Percentiles rank a stretch among this genome's conserved stretches.
Evolutionary conservation across 2,797 vertebrate genomes (phyloP).

Genomic region (Acipenser oxyrinchus): DNA sequence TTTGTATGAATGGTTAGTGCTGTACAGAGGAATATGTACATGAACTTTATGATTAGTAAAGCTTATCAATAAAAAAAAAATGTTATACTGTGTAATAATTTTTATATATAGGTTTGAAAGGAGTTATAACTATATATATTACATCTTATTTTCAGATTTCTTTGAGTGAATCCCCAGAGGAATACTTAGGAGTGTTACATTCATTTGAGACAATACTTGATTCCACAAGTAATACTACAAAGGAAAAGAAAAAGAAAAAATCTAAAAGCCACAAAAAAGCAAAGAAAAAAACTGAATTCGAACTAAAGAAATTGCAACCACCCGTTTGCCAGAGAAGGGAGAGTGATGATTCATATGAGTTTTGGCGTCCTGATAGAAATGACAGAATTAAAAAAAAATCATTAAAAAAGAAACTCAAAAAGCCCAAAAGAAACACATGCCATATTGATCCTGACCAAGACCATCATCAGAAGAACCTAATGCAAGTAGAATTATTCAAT

Average conservation of each 20-base stretch:
- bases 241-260: constrained; percentile 33
- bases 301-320: too few relatives aligned
- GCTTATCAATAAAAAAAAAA: too few relatives aligned
- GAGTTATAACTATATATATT: neutral
- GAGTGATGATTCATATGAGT: too few relatives aligned
- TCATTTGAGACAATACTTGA: neutral
- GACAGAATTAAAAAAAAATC: too few relatives aligned
- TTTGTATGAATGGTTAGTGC: too few relatives aligned
- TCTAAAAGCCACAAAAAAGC: constrained; percentile 15
- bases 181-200: neutral
- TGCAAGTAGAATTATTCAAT: constrained; percentile 23
- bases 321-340: too few relatives aligned
- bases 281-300: neutral
- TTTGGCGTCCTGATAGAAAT: too few relatives aligned
- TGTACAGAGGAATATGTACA: too few relatives aligned
- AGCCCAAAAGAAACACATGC: constrained; percentile 13
- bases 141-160: constrained; percentile 3
- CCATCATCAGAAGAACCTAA: constrained; percentile 25
- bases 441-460: neutral
- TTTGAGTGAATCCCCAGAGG: neutral
- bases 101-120: too few relatives aligned
- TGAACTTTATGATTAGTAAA: too few relatives aligned
- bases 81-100: too few relatives aligned
- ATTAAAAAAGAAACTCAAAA: constrained; percentile 11
- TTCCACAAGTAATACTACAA: constrained; percentile 16